These are phyloP conservation scores for Theretra japonica DNA, from an alignment of 2,888 invertebrate species.

Conservation along the genomic window DNA sequence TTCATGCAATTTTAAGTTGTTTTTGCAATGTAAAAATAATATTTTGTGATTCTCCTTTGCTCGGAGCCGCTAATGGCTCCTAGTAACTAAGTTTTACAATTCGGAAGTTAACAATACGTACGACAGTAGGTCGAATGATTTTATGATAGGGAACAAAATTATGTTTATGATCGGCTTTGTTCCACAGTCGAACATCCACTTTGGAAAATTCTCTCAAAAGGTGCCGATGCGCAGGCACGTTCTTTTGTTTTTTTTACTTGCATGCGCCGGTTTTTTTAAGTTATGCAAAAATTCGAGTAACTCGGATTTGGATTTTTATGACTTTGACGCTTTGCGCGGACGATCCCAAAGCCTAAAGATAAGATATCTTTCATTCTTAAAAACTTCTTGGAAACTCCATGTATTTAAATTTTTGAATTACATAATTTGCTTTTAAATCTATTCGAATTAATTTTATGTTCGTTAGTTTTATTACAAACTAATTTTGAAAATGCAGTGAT, in stretches of 20 bases:
- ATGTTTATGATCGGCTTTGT: slow-evolving; percentile 71
- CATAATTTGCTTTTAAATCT: not conserved
- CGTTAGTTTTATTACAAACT: not conserved
- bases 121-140: slow-evolving; percentile 79
- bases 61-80: slow-evolving; percentile 70
- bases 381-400: not conserved
- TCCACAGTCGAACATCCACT: slow-evolving; percentile 45
- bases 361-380: not conserved
- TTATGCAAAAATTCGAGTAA: slow-evolving; percentile 57
- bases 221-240: slow-evolving; percentile 59
- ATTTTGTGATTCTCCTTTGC: slow-evolving; percentile 50
- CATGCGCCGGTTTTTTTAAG: slow-evolving; percentile 55
- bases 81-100: slow-evolving; percentile 66
- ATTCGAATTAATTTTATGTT: not conserved
- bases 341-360: slow-evolving; percentile 42
- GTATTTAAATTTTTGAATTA: slow-evolving; percentile 17
- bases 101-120: slow-evolving; percentile 76
- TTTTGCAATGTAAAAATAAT: slow-evolving; percentile 59
- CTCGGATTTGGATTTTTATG: slow-evolving; percentile 48
- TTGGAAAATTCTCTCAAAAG: slow-evolving; percentile 63
- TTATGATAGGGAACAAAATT: slow-evolving; percentile 74
- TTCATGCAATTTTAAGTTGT: slow-evolving; percentile 62
- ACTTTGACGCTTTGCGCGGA: slow-evolving; percentile 43
- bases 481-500: not conserved
- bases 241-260: slow-evolving; percentile 45